Evolutionary conservation across 2,797 vertebrate genomes (phyloP), one percentile per base, ranked within the genome.

Genomic region (Chelon auratus): DNA sequence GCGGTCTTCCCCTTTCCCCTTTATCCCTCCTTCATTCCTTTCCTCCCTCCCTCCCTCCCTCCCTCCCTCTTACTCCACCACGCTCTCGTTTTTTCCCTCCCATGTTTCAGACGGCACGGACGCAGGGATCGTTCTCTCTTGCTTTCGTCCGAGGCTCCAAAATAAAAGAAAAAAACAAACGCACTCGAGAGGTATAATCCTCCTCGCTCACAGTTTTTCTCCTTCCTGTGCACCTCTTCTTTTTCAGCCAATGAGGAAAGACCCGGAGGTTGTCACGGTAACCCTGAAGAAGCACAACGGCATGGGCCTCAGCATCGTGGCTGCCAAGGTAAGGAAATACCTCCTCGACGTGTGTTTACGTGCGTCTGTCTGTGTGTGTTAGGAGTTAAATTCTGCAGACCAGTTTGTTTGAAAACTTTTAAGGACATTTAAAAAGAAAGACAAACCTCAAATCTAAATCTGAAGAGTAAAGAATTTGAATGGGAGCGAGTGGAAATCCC

Each of bases 231-330:
- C 59, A 13, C 81, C 83, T 91, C 65, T 76, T 26, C 24, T 86
- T 12, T 87, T 85, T 70, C 48, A 99, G 93, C 96, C 95, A 90
- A 95, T 98, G 94, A 96, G 96, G 92, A 99, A 99, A 68, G 97
- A 99, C 78, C 98, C 98, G 57, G 97, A 99, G 92, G 92, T 99
- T 76, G 97, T 97, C 93, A 99, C 97, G 5, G 98, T 99, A 87
- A 99, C 98, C 62, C 93, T 99, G 33, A 99, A 99, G 89, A 99
- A 99, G 92, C 97, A 99, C 85, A 98, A 99, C 17, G 98, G 98
- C 79, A 99, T 99, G 97, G 98, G 98, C 58, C 95, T 99, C 71
- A 99, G 98, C 93, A 99, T 99, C 18, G 97, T 99, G 69, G 98
- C 98, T 22, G 98, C 98, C 77, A 99, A 99, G 98, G 98, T 99